Evolutionary conservation across 2,888 invertebrate genomes (phyloP), one percentile per base, ranked within the genome.

Genomic region (Cephus pygmeus): DNA sequence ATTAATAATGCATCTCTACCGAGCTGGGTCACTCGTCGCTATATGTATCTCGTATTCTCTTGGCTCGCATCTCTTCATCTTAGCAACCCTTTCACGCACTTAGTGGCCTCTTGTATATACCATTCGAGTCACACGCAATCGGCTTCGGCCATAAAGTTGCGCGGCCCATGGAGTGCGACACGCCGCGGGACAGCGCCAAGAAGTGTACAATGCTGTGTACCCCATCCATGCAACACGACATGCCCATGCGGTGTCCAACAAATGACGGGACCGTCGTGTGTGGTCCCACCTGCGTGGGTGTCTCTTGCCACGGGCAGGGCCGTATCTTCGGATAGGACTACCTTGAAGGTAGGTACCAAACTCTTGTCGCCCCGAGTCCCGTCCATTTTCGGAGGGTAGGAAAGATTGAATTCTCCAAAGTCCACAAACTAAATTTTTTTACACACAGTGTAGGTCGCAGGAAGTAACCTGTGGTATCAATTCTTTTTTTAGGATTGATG

Each of bases 231-330:
- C 86, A 85, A 86, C 86, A 86, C 88, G 87, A 88, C 88, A 87
- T 88, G 88, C 84, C 86, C 88, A 84, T 85, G 86, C 87, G 88
- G 86, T 88, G 89, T 89, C 88, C 89, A 88, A 90, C 90, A 91
- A 91, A 90, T 90, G 91, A 90, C 89, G 88, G 86, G 87, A 87
- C 87, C 90, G 81, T 88, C 89, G 90, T 90, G 91, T 90, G 91
- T 90, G 91, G 91, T 89, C 90, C 87, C 87, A 87, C 87, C 86
- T 87, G 89, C 89, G 90, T 88, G 89, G 88, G 90, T 86, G 90
- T 86, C 83, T 85, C 82, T 81, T 83, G 78, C 81, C 83, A 79
- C 71, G 79, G 79, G 78, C 79, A 77, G 81, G 74, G 74, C 74
- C 74, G 74, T 74, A 74, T 74, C 74, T 74, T 34, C 12, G 12